Base-by-base conservation (phyloP, 2,113 vertebrate species). In the Hymenochirus boettgeri region DNA sequence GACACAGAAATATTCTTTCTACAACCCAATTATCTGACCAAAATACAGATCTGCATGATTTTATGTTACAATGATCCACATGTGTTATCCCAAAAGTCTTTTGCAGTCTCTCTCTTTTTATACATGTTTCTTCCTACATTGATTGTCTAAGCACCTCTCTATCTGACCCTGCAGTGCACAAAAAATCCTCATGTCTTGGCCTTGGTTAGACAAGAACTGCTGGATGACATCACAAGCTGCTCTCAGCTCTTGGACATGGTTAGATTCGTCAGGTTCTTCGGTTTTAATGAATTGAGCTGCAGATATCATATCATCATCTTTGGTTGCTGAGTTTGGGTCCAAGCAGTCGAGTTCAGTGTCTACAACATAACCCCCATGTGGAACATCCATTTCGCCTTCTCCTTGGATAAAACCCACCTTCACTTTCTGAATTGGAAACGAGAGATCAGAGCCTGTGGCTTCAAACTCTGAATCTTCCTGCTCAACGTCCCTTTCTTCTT, bases 181-280 rank as follows among this genome's bases (percentile, higher is more conserved):
- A 21, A 60, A 69, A 53, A 60, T 60, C 23, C 47, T 60, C 65
- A 60, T 60, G n/a, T 69, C 65, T 60, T 69, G 56, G 24, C 58
- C 58, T 60, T 46, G 27, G 35, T 13, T 23, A 19, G 33, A 42
- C 33, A 69, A 45, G 39, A 51, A 69, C 5, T 23, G 18, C 24
- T 69, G 65, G 24, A 69, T 69, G 3, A 69, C 37, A 24, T 42
- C 46, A 27, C 65, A 69, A 52, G 65, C 65, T 37, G 47, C 24
- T 60, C 13, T 52, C 15, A 69, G 51, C 11, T 69, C 65, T 35
- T 69, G 33, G 8, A 60, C 47, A 31, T 22, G 26, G 25, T 24
- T 22, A 15, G 7, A 21, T 5, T 29, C 31, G 3, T 9, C 39
- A 3, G 47, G 33, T 3, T 53, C 57, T 29, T 60, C 65, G 7